Base-by-base conservation (phyloP, 2,797 vertebrate genomes). In the Peromyscus eremicus region DNA sequence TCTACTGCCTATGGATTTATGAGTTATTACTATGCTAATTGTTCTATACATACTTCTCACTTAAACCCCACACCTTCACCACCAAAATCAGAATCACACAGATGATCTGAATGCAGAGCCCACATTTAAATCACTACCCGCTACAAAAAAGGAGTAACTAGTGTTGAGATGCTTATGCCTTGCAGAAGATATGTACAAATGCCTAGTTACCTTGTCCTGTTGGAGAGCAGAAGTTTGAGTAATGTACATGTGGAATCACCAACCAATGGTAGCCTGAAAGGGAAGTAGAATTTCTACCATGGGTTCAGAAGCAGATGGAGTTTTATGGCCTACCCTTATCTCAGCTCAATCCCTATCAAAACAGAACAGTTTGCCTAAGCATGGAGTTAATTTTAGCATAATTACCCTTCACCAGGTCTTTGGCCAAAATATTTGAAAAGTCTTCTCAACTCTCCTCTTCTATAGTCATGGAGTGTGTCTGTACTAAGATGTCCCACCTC, bases 351-450 rank as follows among this genome's bases (percentile, higher is more conserved):
- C 43, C 23, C 27, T 37, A 93, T 60, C 25, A 60, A 82, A 88
- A 76, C 11, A 81, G 66, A 95, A 71, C 1, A 40, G 37, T 16
- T 64, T 73, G 32, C 52, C 4, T 2, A 19, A 9, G 21, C 43
- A 43, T 9, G 34, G 6, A 32, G 49, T 62, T 23, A 23, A 37
- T 83, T 73, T 62, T 32, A 66, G 34, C 49, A 49, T 52, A n/a
- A 29, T 5, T 49, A 75, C 10, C 37, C 29, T 94, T 90, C 11
- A 70, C 66, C 5, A 94, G 84, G 17, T 32, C 16, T 93, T 86
- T 34, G 43, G n/a, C 6, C 80, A 82, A 73, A 93, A 92, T 16
- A 68, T 64, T 91, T 89, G 11, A 46, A 80, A 97, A 89, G 21
- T 32, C 89, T 79, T n/a, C n/a, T 70, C 4, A 70, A 55, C 75